These are phyloP conservation scores for Perizoma affinitatum DNA, from an alignment of 2,888 invertebrate genomes.

Conservation along the genomic window DNA sequence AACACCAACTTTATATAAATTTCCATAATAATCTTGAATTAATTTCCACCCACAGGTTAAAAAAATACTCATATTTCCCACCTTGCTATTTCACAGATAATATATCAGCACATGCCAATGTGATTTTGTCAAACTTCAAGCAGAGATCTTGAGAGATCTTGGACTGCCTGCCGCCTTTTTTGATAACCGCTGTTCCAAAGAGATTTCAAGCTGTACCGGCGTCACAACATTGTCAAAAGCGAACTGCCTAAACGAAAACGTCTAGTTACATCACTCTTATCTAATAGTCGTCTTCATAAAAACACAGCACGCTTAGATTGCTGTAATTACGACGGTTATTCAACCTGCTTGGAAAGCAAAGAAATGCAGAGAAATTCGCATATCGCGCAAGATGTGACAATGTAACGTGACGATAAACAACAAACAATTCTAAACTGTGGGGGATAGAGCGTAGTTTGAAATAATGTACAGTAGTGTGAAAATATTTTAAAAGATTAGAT, in stretches of 20 bases:
- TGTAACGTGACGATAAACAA: slow-evolving; percentile 52
- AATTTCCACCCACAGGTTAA: too few relatives aligned
- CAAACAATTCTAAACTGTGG: slow-evolving; percentile 36
- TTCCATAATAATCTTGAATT: too few relatives aligned
- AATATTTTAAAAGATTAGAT: slow-evolving; percentile 28
- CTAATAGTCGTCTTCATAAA: slow-evolving; percentile 34
- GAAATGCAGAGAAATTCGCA: slow-evolving; percentile 78
- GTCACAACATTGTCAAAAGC: neutral
- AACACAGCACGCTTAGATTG: slow-evolving; percentile 39
- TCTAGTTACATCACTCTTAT: slow-evolving; percentile 23
- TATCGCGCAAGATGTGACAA: slow-evolving; percentile 59
- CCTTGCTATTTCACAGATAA: too few relatives aligned
- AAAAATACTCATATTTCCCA: too few relatives aligned
- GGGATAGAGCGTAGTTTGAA: slow-evolving; percentile 32
- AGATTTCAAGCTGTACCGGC: too few relatives aligned
- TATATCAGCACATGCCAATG: too few relatives aligned
- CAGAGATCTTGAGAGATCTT: too few relatives aligned
- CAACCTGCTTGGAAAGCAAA: slow-evolving; percentile 75
- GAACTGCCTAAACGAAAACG: slow-evolving; percentile 6
- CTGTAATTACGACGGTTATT: slow-evolving; percentile 73
- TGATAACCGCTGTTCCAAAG: too few relatives aligned
- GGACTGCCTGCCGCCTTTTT: too few relatives aligned
- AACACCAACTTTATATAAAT: too few relatives aligned
- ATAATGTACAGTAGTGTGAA: slow-evolving; percentile 2
- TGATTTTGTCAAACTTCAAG: too few relatives aligned